phyloP scores from a whole-genome alignment of 2,888 invertebrate species.

The Sepioteuthis lessoniana region DNA sequence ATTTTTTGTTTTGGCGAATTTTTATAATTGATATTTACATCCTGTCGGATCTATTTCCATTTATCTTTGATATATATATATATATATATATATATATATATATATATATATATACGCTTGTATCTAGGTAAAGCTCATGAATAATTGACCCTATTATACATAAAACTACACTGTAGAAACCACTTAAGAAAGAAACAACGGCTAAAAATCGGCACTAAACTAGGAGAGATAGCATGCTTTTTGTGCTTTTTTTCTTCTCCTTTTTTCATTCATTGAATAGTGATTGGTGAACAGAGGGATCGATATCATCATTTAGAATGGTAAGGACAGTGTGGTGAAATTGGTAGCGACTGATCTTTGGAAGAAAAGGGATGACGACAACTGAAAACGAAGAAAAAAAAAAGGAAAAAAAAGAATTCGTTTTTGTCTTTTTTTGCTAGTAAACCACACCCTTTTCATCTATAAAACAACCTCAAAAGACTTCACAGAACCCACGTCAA shows the following conservation, averaged over 20 bases:
- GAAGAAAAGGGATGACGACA: background rate
- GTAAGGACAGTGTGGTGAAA: background rate
- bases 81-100: too few relatives aligned
- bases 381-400: background rate
- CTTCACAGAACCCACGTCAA: background rate
- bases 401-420: background rate
- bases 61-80: too few relatives aligned
- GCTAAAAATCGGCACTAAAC: background rate
- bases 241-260: too few relatives aligned
- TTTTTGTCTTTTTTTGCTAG: background rate
- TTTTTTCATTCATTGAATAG: background rate
- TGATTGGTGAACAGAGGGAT: background rate
- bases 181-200: background rate
- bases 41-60: too few relatives aligned
- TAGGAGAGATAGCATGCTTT: too few relatives aligned
- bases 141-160: too few relatives aligned
- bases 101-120: too few relatives aligned
- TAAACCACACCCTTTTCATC: background rate
- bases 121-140: too few relatives aligned
- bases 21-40: too few relatives aligned
- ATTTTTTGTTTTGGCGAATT: too few relatives aligned
- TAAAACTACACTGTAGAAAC: background rate
- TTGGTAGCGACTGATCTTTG: too few relatives aligned
- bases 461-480: background rate
- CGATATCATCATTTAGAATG: background rate